These are phyloP conservation scores for Eledona agricola DNA, from an alignment of 2,888 invertebrate species.

Conservation along the genomic window DNA sequence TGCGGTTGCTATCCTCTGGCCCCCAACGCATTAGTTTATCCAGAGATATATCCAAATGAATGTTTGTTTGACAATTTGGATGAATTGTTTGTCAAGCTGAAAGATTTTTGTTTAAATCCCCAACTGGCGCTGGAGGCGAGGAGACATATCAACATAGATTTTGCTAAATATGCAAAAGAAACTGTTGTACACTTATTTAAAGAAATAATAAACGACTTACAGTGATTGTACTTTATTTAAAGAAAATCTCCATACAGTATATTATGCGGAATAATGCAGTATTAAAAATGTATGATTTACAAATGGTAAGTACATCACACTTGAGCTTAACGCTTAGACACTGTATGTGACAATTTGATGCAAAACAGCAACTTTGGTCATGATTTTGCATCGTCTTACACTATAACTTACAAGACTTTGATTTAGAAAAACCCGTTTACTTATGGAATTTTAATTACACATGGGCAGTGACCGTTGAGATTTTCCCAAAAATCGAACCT, in stretches of 20 bases:
- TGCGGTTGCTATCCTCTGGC: slow-evolving; percentile 76
- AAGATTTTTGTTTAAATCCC: slow-evolving; percentile 65
- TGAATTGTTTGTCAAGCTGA: slow-evolving; percentile 67
- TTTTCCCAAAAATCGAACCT: slow-evolving; percentile 11
- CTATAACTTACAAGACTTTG: slow-evolving; percentile 9
- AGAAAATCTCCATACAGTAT: slow-evolving; percentile 10
- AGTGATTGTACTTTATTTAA: slow-evolving; percentile 11
- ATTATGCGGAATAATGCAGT: slow-evolving; percentile 27
- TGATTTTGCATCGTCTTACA: slow-evolving; percentile 3
- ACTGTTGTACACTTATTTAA: slow-evolving; percentile 46
- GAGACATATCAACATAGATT: slow-evolving; percentile 59
- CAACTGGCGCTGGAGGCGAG: slow-evolving; percentile 54
- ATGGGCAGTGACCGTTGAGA: slow-evolving; percentile 20
- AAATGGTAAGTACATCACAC: slow-evolving; percentile 35
- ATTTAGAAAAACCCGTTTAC: slow-evolving; percentile 20
- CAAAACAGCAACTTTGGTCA: slow-evolving; percentile 20
- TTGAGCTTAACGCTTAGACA: slow-evolving; percentile 33
- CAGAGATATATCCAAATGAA: slow-evolving; percentile 73
- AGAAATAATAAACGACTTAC: slow-evolving; percentile 21
- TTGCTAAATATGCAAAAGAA: slow-evolving; percentile 54
- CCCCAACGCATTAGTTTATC: slow-evolving; percentile 75
- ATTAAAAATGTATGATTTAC: no score
- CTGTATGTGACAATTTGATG: slow-evolving; percentile 10
- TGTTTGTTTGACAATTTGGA: slow-evolving; percentile 69
- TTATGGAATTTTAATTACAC: slow-evolving; percentile 26